Conservation (phyloP, 2,113 vertebrate genomes). For the Oreochromis tanganicae region DNA sequence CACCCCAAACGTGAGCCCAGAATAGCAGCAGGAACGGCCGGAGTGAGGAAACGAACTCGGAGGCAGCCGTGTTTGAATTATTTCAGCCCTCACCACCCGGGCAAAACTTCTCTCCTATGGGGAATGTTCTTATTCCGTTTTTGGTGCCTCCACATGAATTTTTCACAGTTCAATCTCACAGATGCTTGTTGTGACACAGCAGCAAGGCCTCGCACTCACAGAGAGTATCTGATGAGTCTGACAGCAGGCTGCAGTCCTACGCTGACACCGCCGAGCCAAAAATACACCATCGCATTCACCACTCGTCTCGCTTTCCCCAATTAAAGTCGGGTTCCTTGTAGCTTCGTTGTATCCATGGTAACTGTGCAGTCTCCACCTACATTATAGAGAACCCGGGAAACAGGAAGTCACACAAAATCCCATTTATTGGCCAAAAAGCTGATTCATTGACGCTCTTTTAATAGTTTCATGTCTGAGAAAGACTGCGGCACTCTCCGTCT, state of each 20-base stretch:
- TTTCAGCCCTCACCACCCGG: background rate
- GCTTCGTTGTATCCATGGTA: background rate
- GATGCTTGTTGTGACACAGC: background rate
- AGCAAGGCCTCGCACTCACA: background rate
- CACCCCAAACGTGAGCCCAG: background rate
- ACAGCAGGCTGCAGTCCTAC: background rate
- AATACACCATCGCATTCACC: background rate
- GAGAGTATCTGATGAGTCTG: background rate
- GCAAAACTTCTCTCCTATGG: background rate
- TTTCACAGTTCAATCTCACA: background rate
- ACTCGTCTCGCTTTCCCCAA: background rate
- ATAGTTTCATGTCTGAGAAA: background rate
- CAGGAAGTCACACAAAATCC: background rate
- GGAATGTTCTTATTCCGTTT: background rate
- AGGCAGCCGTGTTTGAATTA: background rate
- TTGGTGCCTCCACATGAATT: background rate
- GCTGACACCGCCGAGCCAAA: background rate
- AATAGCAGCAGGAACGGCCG: background rate
- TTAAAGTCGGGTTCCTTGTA: background rate
- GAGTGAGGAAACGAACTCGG: background rate
- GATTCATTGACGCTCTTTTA: background rate
- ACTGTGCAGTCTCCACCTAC: background rate
- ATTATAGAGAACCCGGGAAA: background rate
- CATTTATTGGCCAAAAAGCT: background rate
- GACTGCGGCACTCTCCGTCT: background rate